Evolutionary conservation across 2,797 vertebrate species (phyloP), one percentile per base, ranked within the genome.

Genomic region (Lagodon rhomboides): DNA sequence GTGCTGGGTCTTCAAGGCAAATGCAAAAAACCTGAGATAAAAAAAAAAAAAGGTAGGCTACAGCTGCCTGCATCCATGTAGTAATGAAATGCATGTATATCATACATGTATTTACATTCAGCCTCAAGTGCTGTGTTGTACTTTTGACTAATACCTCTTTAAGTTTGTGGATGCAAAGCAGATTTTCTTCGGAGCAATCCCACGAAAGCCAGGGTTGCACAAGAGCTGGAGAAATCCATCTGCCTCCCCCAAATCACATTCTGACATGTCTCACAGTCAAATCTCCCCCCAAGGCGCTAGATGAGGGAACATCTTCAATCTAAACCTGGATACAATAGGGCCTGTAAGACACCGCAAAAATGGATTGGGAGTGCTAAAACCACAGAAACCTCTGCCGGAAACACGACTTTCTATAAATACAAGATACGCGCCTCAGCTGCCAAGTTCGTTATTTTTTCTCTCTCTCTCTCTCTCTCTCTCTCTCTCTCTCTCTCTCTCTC

Each of bases 381-480:
- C 89, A 90, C 93, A 92, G 89, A 94, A 95, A 95, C 94, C 94
- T 93, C 92, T 93, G 93, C 96, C 95, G 94, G 96, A 96, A 96
- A 95, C 94, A 96, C 94, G 94, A 95, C 94, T 95, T 93, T 92
- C 94, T 95, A 95, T 95, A 95, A 95, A 95, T 95, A 95, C 89
- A 85, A 91, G 93, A 90, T 88, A 91, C 93, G 93, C 90, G 90
- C 91, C 88, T 95, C 79, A 85, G 91, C 92, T 95, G 95, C 95
- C 95, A 96, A 95, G 90, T 92, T 90, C 70, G 87, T 91, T 91
- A 86, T 90, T 90, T 68, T 81, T 73, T 74, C 77, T 90, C 87
- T 30, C 84, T 70, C 86, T 76, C 73, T 76, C 63, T 46, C 76
- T 69, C 76, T 75, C 74, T 79, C 82, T 89, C 85, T 91, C 83